Percentiles rank a stretch among this genome's conserved stretches.
phyloP scores from a whole-genome alignment of 2,113 vertebrate species.

The Copsychus sechellarum region DNA sequence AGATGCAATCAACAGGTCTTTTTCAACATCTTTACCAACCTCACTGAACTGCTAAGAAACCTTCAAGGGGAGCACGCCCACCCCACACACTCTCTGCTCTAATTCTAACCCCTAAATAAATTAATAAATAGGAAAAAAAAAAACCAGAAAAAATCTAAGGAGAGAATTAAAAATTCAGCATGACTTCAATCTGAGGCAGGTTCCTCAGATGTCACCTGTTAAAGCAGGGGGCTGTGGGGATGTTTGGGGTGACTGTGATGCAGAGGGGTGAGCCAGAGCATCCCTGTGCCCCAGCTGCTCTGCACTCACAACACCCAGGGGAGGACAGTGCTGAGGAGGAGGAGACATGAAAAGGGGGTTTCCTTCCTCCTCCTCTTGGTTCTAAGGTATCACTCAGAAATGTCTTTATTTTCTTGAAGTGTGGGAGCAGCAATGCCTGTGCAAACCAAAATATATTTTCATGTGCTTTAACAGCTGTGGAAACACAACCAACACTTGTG shows the following conservation, averaged over 20 bases:
- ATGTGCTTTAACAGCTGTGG: not conserved
- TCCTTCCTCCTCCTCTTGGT: not conserved
- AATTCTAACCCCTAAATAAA: not conserved
- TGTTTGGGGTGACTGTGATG: not conserved
- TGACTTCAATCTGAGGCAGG: not conserved
- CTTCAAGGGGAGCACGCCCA: not conserved
- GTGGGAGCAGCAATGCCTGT: not conserved
- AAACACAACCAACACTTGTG: not conserved
- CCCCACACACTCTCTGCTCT: not conserved
- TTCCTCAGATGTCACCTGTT: not conserved
- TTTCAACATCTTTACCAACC: slow-evolving; percentile 3
- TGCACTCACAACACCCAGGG: too few relatives aligned
- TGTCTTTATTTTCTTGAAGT: not conserved
- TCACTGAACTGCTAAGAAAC: not conserved
- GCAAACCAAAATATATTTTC: not conserved
- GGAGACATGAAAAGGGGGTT: not conserved
- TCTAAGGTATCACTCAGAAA: not conserved
- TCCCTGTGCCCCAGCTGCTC: not conserved
- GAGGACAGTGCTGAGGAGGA: not conserved
- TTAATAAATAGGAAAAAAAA: not conserved
- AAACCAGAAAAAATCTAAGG: not conserved
- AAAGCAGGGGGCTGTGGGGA: not conserved
- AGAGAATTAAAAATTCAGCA: not conserved
- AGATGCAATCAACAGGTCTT: slow-evolving; percentile 48
- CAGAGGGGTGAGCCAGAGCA: not conserved